Evolutionary conservation across 2,888 invertebrate genomes (phyloP).

Genomic region (Uloborus plumipes): DNA sequence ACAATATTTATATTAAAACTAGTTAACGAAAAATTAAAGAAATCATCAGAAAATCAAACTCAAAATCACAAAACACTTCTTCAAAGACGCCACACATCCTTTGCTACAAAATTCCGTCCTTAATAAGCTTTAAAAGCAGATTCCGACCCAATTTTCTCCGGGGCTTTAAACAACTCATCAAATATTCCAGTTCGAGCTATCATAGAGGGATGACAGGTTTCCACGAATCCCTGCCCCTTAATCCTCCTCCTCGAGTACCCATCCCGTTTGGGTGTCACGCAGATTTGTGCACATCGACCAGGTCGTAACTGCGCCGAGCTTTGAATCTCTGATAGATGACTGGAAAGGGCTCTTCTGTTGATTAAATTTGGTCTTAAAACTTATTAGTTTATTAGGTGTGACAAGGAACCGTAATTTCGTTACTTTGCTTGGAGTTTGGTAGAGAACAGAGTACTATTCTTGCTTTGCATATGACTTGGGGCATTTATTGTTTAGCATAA

Average conservation of each 20-base stretch:
- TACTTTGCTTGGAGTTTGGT: no score
- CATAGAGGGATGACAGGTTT: slow-evolving; percentile 10
- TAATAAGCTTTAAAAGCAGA: no score
- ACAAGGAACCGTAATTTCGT: no score
- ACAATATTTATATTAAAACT: no score
- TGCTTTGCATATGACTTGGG: no score
- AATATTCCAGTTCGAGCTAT: slow-evolving; percentile 13
- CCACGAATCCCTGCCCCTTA: background rate
- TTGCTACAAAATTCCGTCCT: no score
- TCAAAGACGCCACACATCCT: no score
- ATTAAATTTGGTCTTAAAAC: slow-evolving; percentile 33
- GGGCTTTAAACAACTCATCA: slow-evolving; percentile 20
- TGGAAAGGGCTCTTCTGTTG: slow-evolving; percentile 16
- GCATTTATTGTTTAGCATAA: no score
- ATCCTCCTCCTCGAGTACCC: background rate
- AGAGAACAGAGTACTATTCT: no score
- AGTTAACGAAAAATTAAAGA: no score
- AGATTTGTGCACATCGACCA: background rate
- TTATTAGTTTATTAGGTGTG: slow-evolving; percentile 31
- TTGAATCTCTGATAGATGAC: slow-evolving; percentile 33
- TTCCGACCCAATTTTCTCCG: background rate
- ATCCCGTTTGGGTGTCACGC: background rate
- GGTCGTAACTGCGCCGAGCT: slow-evolving; percentile 13
- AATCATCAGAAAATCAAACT: no score
- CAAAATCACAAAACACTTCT: no score